Evolutionary conservation across 1,140 invertebrate genomes (phyloP).

Genomic region (Agrypnia vestita): DNA sequence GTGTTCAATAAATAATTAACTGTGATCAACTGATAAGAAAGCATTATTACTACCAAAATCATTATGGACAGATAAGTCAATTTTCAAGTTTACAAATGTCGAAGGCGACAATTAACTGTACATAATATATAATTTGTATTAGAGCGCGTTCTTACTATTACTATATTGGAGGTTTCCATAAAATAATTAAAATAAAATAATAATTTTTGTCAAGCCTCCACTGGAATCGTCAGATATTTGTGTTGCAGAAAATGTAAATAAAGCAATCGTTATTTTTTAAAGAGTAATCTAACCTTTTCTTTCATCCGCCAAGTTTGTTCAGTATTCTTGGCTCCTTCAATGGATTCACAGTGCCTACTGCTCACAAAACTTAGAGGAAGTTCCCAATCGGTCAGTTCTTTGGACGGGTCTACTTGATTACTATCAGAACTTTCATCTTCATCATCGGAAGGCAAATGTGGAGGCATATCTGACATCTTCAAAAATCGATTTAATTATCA

Average conservation of each 20-base stretch:
- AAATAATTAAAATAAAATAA: too few species aligned
- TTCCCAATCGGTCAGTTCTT: conserved; percentile 79
- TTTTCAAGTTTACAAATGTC: background rate
- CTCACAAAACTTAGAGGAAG: conserved; percentile 80
- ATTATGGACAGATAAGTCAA: conserved; percentile 22
- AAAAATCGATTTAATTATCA: conserved; percentile 63
- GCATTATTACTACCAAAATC: background rate
- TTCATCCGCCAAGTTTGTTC: conserved; percentile 92
- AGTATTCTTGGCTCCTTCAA: conserved; percentile 82
- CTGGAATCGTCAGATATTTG: too few species aligned
- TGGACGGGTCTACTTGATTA: conserved; percentile 81
- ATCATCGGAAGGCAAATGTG: conserved; percentile 70
- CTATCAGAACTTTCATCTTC: conserved; percentile 83
- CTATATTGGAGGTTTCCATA: too few species aligned
- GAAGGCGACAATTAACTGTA: background rate
- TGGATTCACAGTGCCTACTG: conserved; percentile 83
- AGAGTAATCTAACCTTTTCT: conserved; percentile 82
- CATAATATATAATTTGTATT: background rate
- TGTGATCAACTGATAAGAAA: conserved; percentile 48
- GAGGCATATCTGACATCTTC: conserved; percentile 72
- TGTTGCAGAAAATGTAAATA: background rate
- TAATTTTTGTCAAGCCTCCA: too few species aligned
- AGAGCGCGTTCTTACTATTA: too few species aligned
- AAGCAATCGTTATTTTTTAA: background rate
- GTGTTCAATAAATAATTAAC: conserved; percentile 17